phyloP scores from a whole-genome alignment of 2,888 invertebrate species.

The Dendrolimus pini region DNA sequence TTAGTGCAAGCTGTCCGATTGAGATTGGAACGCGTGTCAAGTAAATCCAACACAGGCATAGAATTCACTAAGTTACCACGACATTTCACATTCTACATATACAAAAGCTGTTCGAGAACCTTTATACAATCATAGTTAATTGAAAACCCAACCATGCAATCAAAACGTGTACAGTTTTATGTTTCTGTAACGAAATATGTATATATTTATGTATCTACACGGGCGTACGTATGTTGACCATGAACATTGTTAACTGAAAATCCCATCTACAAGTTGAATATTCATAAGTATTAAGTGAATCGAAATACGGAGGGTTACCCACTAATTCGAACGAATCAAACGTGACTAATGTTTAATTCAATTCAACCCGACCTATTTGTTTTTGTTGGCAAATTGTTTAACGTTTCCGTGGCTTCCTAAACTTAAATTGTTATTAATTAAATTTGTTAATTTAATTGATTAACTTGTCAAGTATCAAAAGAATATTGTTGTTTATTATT shows the following conservation, averaged over 20 bases:
- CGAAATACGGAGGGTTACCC: slow-evolving; percentile 22
- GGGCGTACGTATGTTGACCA: slow-evolving; percentile 4
- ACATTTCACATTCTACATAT: no score
- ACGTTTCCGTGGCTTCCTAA: neutral
- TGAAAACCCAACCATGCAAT: slow-evolving; percentile 8
- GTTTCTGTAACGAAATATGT: neutral
- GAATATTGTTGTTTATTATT: no score
- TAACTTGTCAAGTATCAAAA: no score
- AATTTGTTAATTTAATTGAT: neutral
- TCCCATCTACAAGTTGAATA: slow-evolving; percentile 31
- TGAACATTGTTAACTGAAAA: slow-evolving; percentile 24
- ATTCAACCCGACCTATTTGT: slow-evolving; percentile 22
- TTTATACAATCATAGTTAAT: neutral
- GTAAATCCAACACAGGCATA: no score
- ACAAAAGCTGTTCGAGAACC: no score
- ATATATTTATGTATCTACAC: neutral
- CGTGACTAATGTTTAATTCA: slow-evolving; percentile 34
- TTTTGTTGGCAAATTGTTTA: neutral
- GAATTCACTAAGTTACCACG: no score
- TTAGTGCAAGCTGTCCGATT: no score
- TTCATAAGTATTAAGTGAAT: slow-evolving; percentile 30
- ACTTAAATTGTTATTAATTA: neutral
- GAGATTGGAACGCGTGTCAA: no score
- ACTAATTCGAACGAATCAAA: slow-evolving; percentile 37
- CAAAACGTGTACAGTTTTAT: slow-evolving; percentile 1